These are phyloP conservation scores for Phalanger gymnotis DNA, from an alignment of 2,797 vertebrate genomes.

Conservation along the genomic window DNA sequence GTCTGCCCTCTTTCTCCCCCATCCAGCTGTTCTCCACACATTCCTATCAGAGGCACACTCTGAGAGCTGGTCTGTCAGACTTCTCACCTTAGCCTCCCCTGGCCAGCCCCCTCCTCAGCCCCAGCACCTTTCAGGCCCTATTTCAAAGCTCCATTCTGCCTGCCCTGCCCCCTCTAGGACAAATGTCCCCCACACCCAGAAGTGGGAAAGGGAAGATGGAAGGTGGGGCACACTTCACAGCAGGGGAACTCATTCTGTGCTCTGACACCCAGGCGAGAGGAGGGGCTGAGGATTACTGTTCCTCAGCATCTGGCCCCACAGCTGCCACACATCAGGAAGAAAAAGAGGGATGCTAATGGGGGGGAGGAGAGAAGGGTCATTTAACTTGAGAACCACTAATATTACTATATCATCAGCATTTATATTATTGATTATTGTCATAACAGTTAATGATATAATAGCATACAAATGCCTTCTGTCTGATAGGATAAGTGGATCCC, in stretches of 20 bases:
- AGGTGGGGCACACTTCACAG: background rate
- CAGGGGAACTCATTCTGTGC: background rate
- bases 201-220: background rate
- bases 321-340: background rate
- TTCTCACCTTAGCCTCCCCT: background rate
- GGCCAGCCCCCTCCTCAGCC: background rate
- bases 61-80: background rate
- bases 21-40: slow-evolving; percentile 6
- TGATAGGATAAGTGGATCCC: background rate
- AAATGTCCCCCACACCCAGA: background rate
- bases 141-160: background rate
- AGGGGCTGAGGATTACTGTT: background rate
- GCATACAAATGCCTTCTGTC: background rate
- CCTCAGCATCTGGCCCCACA: background rate
- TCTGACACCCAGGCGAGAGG: background rate
- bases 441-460: background rate
- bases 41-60: background rate
- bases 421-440: background rate
- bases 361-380: background rate
- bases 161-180: background rate
- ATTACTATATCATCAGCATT: background rate
- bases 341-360: background rate
- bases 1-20: background rate
- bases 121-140: background rate
- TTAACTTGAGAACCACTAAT: background rate